Evolutionary conservation across 2,797 vertebrate genomes (phyloP).

Genomic region (Sebastes jordani): DNA sequence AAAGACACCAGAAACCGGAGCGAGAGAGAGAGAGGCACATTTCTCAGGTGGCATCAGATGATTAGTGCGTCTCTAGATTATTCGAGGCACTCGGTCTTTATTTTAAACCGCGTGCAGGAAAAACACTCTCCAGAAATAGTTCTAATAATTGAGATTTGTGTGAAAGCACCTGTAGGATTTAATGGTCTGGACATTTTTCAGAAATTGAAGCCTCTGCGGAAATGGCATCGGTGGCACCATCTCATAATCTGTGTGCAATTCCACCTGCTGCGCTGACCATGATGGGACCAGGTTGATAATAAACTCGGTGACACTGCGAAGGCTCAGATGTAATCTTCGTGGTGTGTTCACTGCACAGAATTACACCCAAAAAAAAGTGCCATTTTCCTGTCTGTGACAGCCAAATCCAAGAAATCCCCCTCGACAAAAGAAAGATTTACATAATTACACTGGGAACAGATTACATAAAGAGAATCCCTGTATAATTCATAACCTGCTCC

Average conservation of each 20-base stretch:
- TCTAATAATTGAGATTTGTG: conserved; percentile 23
- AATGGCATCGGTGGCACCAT: conserved; percentile 4
- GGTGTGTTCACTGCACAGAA: conserved; percentile 7
- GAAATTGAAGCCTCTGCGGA: conserved; percentile 32
- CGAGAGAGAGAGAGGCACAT: neutral
- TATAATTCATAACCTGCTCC: conserved; percentile 14
- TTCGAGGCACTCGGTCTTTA: conserved; percentile 18
- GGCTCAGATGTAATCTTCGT: conserved; percentile 20
- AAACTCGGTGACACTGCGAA: neutral
- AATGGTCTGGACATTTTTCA: conserved; percentile 35
- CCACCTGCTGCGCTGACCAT: conserved; percentile 10
- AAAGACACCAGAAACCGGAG: conserved; percentile 22
- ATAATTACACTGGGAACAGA: conserved; percentile 38
- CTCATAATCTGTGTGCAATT: conserved; percentile 1
- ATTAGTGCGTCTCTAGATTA: conserved; percentile 27
- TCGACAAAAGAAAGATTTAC: conserved; percentile 41
- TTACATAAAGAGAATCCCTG: conserved; percentile 23
- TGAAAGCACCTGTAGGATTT: conserved; percentile 29
- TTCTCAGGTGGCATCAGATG: conserved; percentile 33
- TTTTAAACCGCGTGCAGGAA: conserved; percentile 13
- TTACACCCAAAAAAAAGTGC: neutral
- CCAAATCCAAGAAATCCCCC: neutral
- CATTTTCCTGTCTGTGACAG: neutral
- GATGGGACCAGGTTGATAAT: neutral
- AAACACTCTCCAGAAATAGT: conserved; percentile 6